Conservation (phyloP, 2,888 invertebrate genomes). For the Drosophila falleni region DNA sequence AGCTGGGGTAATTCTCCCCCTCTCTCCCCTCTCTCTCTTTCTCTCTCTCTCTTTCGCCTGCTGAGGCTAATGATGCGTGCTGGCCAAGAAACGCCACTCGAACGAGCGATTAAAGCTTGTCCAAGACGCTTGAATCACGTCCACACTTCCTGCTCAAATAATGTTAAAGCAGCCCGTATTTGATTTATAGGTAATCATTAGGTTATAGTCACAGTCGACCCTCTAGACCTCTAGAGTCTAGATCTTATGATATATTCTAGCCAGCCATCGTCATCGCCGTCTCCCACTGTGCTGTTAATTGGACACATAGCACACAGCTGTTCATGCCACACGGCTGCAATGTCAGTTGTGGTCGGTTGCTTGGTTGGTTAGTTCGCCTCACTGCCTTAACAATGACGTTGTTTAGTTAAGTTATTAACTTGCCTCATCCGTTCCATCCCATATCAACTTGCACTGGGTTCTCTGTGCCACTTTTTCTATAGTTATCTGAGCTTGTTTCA, state of each 20-base stretch:
- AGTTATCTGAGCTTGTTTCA: constrained; percentile 30
- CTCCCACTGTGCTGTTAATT: constrained; percentile 81
- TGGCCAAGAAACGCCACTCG: constrained; percentile 52
- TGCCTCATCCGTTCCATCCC: constrained; percentile 47
- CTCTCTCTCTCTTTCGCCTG: constrained; percentile 11
- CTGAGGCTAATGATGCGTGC: constrained; percentile 68
- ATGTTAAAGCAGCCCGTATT: constrained; percentile 79
- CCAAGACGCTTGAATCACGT: constrained; percentile 71
- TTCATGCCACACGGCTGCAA: constrained; percentile 29
- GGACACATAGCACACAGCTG: constrained; percentile 73
- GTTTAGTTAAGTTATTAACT: constrained; percentile 81
- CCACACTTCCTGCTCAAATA: constrained; percentile 83
- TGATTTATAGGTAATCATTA: constrained; percentile 83
- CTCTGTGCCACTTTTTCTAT: constrained; percentile 38
- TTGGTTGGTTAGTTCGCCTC: background rate
- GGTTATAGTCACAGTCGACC: constrained; percentile 73
- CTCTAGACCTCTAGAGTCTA: constrained; percentile 26
- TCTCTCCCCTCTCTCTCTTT: constrained; percentile 3
- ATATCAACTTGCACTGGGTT: constrained; percentile 25
- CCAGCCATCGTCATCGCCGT: constrained; percentile 31
- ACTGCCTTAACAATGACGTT: constrained; percentile 61
- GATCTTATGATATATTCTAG: constrained; percentile 3
- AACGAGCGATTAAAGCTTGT: constrained; percentile 74
- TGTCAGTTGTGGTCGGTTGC: constrained; percentile 10
- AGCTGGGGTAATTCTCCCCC: constrained; percentile 52